phyloP scores from a whole-genome alignment of 2,888 invertebrate species.

The Diarsia rubi region DNA sequence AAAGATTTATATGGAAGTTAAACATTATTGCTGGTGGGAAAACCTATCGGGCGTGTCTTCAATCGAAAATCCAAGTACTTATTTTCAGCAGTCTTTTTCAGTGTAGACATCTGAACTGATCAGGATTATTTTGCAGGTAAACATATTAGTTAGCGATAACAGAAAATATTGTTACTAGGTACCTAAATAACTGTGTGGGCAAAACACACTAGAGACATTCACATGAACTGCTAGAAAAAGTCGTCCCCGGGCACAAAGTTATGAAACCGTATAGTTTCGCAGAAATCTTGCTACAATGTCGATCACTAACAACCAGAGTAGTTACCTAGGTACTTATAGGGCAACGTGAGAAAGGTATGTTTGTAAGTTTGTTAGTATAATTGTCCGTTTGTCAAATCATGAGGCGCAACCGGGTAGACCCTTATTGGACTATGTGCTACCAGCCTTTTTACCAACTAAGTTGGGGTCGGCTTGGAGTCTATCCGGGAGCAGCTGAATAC shows the following conservation, averaged over 20 bases:
- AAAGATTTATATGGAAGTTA: background rate
- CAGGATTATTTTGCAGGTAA: background rate
- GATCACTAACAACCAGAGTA: background rate
- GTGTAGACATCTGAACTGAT: slow-evolving; percentile 6
- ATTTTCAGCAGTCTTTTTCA: background rate
- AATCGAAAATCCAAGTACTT: background rate
- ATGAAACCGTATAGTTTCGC: background rate
- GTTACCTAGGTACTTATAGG: background rate
- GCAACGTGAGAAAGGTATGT: background rate
- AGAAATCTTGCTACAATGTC: background rate
- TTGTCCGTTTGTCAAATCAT: too few relatives aligned
- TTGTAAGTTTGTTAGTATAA: background rate
- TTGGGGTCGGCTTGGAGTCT: too few relatives aligned
- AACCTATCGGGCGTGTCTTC: background rate
- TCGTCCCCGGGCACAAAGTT: background rate
- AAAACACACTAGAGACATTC: background rate
- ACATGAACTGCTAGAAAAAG: background rate
- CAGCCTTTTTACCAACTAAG: too few relatives aligned
- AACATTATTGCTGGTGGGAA: background rate
- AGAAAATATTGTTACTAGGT: background rate
- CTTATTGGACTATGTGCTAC: too few relatives aligned
- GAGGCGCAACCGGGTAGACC: background rate
- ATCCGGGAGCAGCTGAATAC: too few relatives aligned
- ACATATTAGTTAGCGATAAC: background rate
- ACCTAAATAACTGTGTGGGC: background rate